A percentile compares a stretch with the other conserved stretches of the same genome.
Conservation (phyloP, 2,888 invertebrate genomes). For the Celastrina argiolus region DNA sequence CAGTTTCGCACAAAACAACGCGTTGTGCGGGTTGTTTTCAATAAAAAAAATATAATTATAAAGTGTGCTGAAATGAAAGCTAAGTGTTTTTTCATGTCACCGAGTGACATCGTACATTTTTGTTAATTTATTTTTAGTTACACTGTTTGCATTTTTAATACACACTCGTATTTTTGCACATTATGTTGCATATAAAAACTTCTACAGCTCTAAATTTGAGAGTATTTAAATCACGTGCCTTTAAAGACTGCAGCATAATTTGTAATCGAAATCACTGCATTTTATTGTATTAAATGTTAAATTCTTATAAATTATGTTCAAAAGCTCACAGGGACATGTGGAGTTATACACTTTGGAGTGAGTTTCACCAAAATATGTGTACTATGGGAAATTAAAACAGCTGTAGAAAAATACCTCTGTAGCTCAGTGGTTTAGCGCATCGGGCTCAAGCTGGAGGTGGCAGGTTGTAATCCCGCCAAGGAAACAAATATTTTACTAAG, state of each 20-base stretch:
- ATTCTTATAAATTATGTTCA: too few relatives aligned
- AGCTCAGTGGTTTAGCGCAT: too few relatives aligned
- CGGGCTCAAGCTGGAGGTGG: too few relatives aligned
- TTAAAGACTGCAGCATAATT: not conserved
- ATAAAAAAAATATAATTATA: not conserved
- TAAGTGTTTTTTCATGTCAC: slow-evolving; percentile 12
- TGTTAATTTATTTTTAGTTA: slow-evolving; percentile 11
- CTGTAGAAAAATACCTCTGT: too few relatives aligned
- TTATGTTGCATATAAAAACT: not conserved
- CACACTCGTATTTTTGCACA: not conserved
- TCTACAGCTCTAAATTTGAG: not conserved
- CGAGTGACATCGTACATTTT: not conserved
- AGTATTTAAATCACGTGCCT: not conserved
- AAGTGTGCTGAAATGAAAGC: not conserved
- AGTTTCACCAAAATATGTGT: too few relatives aligned
- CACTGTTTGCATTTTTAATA: not conserved
- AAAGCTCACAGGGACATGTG: too few relatives aligned
- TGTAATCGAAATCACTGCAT: not conserved
- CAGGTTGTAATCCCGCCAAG: too few relatives aligned
- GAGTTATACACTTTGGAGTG: too few relatives aligned
- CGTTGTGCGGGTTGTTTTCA: slow-evolving; percentile 3
- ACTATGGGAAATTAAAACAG: too few relatives aligned
- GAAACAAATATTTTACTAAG: too few relatives aligned
- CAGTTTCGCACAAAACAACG: not conserved
- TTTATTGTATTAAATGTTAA: too few relatives aligned